Percentiles rank a stretch among this genome's conserved stretches.
Conservation (phyloP, 2,888 invertebrate species). For the Myopa testacea region DNA sequence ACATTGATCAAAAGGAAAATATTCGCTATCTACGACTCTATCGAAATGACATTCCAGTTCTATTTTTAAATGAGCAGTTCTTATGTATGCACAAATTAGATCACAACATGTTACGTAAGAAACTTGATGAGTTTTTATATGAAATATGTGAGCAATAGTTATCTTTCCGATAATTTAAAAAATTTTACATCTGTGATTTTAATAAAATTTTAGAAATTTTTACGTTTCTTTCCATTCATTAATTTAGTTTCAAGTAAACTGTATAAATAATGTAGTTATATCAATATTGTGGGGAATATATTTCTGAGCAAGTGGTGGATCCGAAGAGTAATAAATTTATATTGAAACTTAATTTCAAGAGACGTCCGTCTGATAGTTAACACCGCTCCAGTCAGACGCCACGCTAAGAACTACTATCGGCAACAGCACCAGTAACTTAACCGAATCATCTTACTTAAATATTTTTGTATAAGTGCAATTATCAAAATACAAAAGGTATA, state of each 20-base stretch:
- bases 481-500: not conserved
- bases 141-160: conserved; percentile 5
- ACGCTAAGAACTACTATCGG: conserved; percentile 30
- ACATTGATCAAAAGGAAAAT: conserved; percentile 82
- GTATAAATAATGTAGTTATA: too few species aligned
- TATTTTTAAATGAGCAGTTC: conserved; percentile 85
- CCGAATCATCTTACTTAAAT: conserved; percentile 66
- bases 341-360: conserved; percentile 92
- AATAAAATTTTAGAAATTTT: too few species aligned
- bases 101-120: conserved; percentile 70
- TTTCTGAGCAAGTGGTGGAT: conserved; percentile 96
- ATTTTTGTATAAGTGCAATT: conserved; percentile 59
- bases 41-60: conserved; percentile 87
- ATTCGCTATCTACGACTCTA: conserved; percentile 79
- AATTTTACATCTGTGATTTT: too few species aligned
- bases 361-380: conserved; percentile 87
- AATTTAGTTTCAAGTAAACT: too few species aligned
- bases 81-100: conserved; percentile 82
- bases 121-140: conserved; percentile 43
- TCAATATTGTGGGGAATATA: conserved; percentile 62
- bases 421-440: conserved; percentile 59
- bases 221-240: too few species aligned
- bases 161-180: too few species aligned
- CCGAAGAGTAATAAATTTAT: conserved; percentile 97
- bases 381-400: conserved; percentile 44